Evolutionary conservation across 1,140 invertebrate species (phyloP).

Genomic region (Brachionus manjavacas): DNA sequence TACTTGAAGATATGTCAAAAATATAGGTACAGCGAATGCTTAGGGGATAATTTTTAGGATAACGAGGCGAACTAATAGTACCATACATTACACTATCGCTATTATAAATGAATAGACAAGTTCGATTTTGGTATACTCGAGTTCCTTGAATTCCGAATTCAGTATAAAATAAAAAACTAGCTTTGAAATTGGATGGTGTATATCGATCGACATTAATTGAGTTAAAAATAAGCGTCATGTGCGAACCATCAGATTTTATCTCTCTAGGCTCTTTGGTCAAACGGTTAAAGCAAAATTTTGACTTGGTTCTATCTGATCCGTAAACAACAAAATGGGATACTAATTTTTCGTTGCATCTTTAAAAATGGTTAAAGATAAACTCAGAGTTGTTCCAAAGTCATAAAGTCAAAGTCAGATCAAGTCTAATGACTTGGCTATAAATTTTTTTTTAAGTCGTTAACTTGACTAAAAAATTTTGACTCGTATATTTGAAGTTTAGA

Average conservation of each 20-base stretch:
- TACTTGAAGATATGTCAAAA: constrained; percentile 59
- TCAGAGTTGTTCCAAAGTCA: too few species aligned
- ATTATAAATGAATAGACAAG: constrained; percentile 80
- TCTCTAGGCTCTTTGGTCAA: constrained; percentile 22
- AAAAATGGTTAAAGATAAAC: neutral
- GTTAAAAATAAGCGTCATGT: neutral
- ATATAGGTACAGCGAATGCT: constrained; percentile 85
- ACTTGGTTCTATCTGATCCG: neutral
- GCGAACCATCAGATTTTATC: neutral
- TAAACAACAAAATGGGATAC: constrained; percentile 33
- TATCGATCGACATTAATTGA: constrained; percentile 4
- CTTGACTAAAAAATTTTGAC: too few species aligned
- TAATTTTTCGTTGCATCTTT: constrained; percentile 3
- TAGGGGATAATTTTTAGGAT: constrained; percentile 89
- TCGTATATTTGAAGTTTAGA: too few species aligned
- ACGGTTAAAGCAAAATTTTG: constrained; percentile 3
- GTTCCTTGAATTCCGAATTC: constrained; percentile 36
- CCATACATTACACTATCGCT: constrained; percentile 77
- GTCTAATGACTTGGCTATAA: too few species aligned
- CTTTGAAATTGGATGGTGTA: constrained; percentile 25
- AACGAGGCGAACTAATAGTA: constrained; percentile 87
- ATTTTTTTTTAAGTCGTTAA: too few species aligned
- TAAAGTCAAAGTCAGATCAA: too few species aligned
- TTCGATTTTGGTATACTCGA: constrained; percentile 14
- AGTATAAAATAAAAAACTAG: constrained; percentile 10